phyloP scores from a whole-genome alignment of 2,888 invertebrate genomes.

The Argynnis bischoffii region DNA sequence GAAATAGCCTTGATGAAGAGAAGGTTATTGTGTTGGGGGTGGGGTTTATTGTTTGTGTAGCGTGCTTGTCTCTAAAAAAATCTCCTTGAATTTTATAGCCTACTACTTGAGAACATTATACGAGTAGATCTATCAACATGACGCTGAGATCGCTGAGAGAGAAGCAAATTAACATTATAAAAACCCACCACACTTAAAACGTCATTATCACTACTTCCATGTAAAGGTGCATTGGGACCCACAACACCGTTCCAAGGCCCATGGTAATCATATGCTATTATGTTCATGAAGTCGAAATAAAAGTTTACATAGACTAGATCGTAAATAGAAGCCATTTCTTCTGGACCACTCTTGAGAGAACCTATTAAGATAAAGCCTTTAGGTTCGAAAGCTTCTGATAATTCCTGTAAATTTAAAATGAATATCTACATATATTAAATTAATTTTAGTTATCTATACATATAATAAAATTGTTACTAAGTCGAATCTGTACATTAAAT shows the following conservation, averaged over 20 bases:
- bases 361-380: conserved; percentile 88
- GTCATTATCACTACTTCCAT: conserved; percentile 73
- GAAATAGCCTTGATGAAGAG: too few species aligned
- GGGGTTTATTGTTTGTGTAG: too few species aligned
- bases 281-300: conserved; percentile 87
- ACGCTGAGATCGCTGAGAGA: too few species aligned
- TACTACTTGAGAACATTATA: too few species aligned
- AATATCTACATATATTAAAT: not conserved
- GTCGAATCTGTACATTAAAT: too few species aligned
- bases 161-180: not conserved
- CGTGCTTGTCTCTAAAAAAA: too few species aligned
- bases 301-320: conserved; percentile 87
- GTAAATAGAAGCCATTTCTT: conserved; percentile 89
- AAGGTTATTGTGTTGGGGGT: too few species aligned
- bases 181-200: conserved; percentile 86
- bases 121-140: too few species aligned
- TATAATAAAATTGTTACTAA: too few species aligned
- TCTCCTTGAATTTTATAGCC: too few species aligned
- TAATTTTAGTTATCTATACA: not conserved
- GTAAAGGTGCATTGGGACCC: conserved; percentile 90
- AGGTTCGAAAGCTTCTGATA: conserved; percentile 86
- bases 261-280: conserved; percentile 95
- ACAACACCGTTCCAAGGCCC: conserved; percentile 90
- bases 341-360: conserved; percentile 89
- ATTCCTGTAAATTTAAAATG: conserved; percentile 79